These are phyloP conservation scores for Tachina fera DNA, from an alignment of 2,888 invertebrate genomes.

Conservation along the genomic window DNA sequence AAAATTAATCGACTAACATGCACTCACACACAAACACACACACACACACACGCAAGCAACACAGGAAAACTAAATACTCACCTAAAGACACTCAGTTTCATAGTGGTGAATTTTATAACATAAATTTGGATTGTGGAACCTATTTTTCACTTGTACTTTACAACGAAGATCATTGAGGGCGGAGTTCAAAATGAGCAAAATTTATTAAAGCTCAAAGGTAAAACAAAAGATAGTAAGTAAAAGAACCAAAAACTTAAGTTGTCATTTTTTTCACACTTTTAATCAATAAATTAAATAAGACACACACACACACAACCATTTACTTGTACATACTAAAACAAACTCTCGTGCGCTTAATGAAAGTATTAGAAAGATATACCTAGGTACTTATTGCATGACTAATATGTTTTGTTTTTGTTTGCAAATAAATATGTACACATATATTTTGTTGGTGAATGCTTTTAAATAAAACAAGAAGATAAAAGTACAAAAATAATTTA, in stretches of 20 bases:
- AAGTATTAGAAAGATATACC: slow-evolving; percentile 38
- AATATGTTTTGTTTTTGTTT: not conserved
- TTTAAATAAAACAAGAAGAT: slow-evolving; percentile 3
- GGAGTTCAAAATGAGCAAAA: slow-evolving; percentile 40
- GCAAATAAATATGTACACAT: not conserved
- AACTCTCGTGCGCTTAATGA: not conserved
- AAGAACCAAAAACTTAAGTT: slow-evolving; percentile 34
- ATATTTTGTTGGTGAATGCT: not conserved
- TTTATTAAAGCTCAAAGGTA: slow-evolving; percentile 2
- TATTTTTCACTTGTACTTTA: slow-evolving; percentile 7
- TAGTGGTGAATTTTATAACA: slow-evolving; percentile 15
- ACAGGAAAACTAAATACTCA: not conserved
- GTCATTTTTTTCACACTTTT: slow-evolving; percentile 64
- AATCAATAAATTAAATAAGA: slow-evolving; percentile 49
- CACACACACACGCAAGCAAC: too few species aligned
- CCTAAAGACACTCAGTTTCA: not conserved
- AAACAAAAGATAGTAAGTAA: slow-evolving; percentile 9
- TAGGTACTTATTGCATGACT: not conserved
- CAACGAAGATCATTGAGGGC: slow-evolving; percentile 49
- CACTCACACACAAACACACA: not conserved
- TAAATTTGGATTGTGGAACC: slow-evolving; percentile 35
- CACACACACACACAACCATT: slow-evolving; percentile 17
- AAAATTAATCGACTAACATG: not conserved
- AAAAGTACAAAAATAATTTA: not conserved
- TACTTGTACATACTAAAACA: not conserved